Evolutionary conservation across 2,113 vertebrate species (phyloP), one percentile per base, ranked within the genome.

Genomic region (Ahaetulla prasina): DNA sequence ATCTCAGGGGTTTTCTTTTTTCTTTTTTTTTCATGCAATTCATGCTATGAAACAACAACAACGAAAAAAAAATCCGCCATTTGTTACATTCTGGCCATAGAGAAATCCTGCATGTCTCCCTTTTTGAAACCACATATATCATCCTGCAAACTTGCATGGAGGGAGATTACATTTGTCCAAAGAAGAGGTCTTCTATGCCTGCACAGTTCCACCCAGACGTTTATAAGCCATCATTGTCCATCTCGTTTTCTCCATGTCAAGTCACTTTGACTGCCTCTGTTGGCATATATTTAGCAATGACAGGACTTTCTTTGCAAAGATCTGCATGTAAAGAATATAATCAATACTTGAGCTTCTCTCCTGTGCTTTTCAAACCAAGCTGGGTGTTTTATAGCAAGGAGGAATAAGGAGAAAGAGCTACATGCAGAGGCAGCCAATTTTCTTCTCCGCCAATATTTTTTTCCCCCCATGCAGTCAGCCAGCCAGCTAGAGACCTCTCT

Each of bases 241-340:
- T 95, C 97, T 97, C 96, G 97, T 97, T 97, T 97, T 97, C 94
- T 97, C 97, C 97, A 97, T 97, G 97, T 98, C 98, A 98, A 98
- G 98, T 98, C 98, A 98, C 98, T 97, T 98, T 98, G 97, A 98
- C 98, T 98, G 98, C 98, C 98, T 98, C 98, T 97, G 98, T 98
- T 98, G 98, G 98, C 98, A 98, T 98, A 98, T 98, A 98, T 97
- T 98, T 98, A 98, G 98, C 98, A 98, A 98, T 98, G 98, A 98
- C 98, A 98, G 98, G 98, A 97, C 98, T 98, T 98, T 98, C 98
- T 98, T 98, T 98, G 98, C 98, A 98, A 98, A 98, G 97, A 98
- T 98, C 98, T 98, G 98, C 97, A 98, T 98, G 98, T 98, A 98
- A 98, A 98, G 98, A 98, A 98, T 98, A 98, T 98, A 98, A 98